A percentile compares a stretch with the other conserved stretches of the same genome.
phyloP scores from a whole-genome alignment of 2,888 invertebrate genomes.

The Euplexia lucipara region DNA sequence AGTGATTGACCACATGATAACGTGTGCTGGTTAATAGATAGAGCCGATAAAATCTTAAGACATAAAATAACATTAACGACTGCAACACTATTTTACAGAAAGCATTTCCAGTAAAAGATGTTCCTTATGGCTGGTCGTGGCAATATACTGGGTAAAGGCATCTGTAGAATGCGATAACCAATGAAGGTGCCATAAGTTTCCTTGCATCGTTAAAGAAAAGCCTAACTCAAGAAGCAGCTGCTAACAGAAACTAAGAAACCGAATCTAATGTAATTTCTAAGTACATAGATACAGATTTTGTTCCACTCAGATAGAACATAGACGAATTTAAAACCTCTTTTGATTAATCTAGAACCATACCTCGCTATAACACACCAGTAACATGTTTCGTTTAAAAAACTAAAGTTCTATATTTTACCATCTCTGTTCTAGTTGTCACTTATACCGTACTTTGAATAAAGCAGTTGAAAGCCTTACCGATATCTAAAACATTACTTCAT shows the following conservation, averaged over 20 bases:
- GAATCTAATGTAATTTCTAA: not conserved
- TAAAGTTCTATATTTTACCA: conserved; percentile 40
- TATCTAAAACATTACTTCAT: conserved; percentile 41
- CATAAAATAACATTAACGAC: conserved; percentile 19
- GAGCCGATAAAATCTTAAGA: conserved; percentile 19
- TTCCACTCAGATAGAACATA: not conserved
- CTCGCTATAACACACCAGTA: too few species aligned
- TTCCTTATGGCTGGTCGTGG: conserved; percentile 19
- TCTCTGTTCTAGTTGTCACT: conserved; percentile 6
- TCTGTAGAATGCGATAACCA: conserved; percentile 14
- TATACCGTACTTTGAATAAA: conserved; percentile 34
- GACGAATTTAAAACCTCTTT: not conserved
- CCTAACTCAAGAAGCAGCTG: not conserved
- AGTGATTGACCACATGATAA: not conserved
- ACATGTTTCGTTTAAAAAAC: conserved; percentile 11
- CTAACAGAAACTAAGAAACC: not conserved
- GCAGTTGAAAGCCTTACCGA: conserved; percentile 40
- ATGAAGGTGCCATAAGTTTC: conserved; percentile 1
- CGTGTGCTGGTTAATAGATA: conserved; percentile 1
- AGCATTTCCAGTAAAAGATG: conserved; percentile 15
- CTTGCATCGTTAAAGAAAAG: not conserved
- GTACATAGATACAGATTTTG: not conserved
- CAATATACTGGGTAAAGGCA: conserved; percentile 13
- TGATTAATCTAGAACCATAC: too few species aligned
- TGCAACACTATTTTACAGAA: conserved; percentile 21